These are phyloP conservation scores for Procambarus virginalis DNA, from an alignment of 1,140 invertebrate species.

Conservation along the genomic window DNA sequence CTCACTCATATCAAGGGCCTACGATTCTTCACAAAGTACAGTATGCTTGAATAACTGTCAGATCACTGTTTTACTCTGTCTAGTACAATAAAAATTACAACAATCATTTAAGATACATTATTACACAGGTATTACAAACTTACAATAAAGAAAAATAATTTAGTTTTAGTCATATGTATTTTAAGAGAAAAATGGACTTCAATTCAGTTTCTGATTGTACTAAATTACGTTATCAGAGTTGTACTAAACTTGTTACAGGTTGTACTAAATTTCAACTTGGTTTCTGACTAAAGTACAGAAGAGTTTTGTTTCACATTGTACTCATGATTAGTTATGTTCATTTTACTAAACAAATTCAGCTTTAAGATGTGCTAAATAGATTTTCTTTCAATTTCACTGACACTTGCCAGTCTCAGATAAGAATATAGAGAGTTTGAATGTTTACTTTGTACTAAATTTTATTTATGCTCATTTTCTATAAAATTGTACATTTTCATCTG, in stretches of 20 bases:
- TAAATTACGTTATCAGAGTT: not conserved
- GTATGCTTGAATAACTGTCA: not conserved
- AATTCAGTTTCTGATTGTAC: not conserved
- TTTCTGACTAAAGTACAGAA: not conserved
- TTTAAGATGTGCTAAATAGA: not conserved
- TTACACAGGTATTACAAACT: not conserved
- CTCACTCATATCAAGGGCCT: not conserved
- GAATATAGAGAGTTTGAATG: not conserved
- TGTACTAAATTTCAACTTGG: not conserved
- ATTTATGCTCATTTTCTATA: not conserved
- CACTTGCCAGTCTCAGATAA: not conserved
- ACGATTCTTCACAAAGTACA: not conserved
- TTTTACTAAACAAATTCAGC: not conserved
- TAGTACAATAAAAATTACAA: not conserved
- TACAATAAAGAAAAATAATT: not conserved
- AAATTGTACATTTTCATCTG: not conserved
- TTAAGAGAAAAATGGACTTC: not conserved
- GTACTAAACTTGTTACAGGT: not conserved
- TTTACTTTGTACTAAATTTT: constrained; percentile 7
- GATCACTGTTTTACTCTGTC: not conserved
- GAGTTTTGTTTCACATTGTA: not conserved
- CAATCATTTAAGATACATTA: not conserved
- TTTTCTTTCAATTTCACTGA: not conserved
- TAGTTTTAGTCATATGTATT: not conserved
- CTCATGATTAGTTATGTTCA: not conserved